Evolutionary conservation across 2,888 invertebrate genomes (phyloP).

Genomic region (Apeira syringaria): DNA sequence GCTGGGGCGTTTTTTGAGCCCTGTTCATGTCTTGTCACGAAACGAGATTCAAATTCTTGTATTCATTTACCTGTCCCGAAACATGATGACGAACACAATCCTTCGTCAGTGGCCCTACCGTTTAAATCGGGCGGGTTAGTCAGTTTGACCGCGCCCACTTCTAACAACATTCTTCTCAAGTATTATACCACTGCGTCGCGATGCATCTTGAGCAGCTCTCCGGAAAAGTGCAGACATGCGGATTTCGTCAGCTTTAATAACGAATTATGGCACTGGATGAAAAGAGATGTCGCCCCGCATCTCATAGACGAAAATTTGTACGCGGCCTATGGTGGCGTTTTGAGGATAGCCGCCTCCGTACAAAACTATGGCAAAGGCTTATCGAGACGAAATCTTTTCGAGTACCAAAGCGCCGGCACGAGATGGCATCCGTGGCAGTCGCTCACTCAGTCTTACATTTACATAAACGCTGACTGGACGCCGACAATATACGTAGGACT

Average conservation of each 20-base stretch:
- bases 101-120: conserved; percentile 63
- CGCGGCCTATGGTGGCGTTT: conserved; percentile 65
- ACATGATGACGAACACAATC: conserved; percentile 53
- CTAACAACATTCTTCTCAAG: conserved; percentile 62
- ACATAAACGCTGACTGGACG: conserved; percentile 57
- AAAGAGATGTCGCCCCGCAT: conserved; percentile 67
- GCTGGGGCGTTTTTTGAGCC: conserved; percentile 54
- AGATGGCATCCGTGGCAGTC: conserved; percentile 62
- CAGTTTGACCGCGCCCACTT: conserved; percentile 52
- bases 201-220: conserved; percentile 64
- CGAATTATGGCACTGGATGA: conserved; percentile 76
- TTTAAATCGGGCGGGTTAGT: conserved; percentile 60
- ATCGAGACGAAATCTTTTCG: conserved; percentile 60
- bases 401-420: conserved; percentile 35
- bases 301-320: conserved; percentile 66
- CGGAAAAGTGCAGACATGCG: conserved; percentile 58
- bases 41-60: conserved; percentile 61
- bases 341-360: conserved; percentile 70
- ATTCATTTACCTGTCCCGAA: conserved; percentile 64
- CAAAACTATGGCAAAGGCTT: conserved; percentile 69
- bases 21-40: conserved; percentile 54
- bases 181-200: conserved; percentile 68
- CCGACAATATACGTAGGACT: conserved; percentile 53
- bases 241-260: conserved; percentile 72
- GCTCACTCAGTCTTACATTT: conserved; percentile 48